Evolutionary conservation across 37 sponge, comb jelly and placozoan genomes (phyloP).

Genomic region (Bolinopsis microptera): DNA sequence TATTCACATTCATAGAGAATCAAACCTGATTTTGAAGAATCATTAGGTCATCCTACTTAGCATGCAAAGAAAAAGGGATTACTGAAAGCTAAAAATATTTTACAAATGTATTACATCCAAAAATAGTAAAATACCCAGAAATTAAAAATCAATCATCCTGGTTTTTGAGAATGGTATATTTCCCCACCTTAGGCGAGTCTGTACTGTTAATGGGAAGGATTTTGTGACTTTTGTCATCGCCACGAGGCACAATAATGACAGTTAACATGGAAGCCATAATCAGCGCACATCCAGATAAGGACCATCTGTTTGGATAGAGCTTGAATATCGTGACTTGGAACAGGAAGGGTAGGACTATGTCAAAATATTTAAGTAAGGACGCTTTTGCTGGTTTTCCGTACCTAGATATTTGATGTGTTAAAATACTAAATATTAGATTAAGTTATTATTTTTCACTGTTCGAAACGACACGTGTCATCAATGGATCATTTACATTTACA

Average conservation of each 20-base stretch:
- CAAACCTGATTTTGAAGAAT: too few relatives aligned
- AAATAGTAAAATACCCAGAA: not conserved
- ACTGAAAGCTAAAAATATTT: too few relatives aligned
- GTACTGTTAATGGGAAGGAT: not conserved
- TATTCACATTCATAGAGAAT: too few relatives aligned
- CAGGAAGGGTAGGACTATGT: conserved; percentile 44
- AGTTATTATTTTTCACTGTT: not conserved
- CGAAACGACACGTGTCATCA: too few relatives aligned
- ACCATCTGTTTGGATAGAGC: not conserved
- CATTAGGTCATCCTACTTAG: too few relatives aligned
- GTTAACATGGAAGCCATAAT: conserved; percentile 20
- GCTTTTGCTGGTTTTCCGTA: conserved; percentile 50
- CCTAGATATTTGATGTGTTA: not conserved
- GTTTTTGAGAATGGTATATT: not conserved
- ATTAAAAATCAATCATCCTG: not conserved
- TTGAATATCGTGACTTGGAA: conserved; percentile 27
- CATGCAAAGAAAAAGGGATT: too few relatives aligned
- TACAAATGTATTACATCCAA: not conserved
- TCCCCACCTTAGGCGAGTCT: not conserved
- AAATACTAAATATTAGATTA: not conserved
- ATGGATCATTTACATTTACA: too few relatives aligned
- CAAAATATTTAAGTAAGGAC: conserved; percentile 25
- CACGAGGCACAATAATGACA: not conserved
- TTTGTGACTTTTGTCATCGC: not conserved
- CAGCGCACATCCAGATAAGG: not conserved